A percentile compares a stretch with the other conserved stretches of the same genome.
Evolutionary conservation across 2,888 invertebrate genomes (phyloP).

Genomic region (Nasonia oneida): DNA sequence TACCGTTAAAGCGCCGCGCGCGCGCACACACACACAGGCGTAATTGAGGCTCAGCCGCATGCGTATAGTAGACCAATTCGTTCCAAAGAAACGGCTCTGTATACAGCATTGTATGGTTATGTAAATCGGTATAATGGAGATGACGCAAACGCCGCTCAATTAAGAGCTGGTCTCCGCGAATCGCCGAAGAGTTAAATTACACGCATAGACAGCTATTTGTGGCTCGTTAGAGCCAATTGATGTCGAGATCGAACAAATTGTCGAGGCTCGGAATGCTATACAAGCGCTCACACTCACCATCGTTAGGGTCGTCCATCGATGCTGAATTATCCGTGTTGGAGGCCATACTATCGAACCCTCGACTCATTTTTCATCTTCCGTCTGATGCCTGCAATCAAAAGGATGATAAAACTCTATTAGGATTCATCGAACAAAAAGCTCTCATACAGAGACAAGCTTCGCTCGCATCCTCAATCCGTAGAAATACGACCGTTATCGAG

Average conservation of each 20-base stretch:
- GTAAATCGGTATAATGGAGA: neutral
- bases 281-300: slow-evolving; percentile 68
- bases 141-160: slow-evolving; percentile 6
- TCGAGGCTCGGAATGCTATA: neutral
- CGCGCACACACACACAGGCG: neutral
- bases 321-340: slow-evolving; percentile 75
- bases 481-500: neutral
- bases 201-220: neutral
- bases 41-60: neutral
- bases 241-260: neutral
- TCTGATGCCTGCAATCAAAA: slow-evolving; percentile 42
- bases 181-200: neutral
- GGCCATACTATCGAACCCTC: slow-evolving; percentile 71
- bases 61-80: neutral
- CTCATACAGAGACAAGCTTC: too few species aligned
- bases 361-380: slow-evolving; percentile 58
- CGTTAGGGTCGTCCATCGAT: slow-evolving; percentile 75
- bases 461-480: too few species aligned
- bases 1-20: slow-evolving; percentile 2
- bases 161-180: slow-evolving; percentile 28
- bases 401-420: too few species aligned
- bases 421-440: neutral
- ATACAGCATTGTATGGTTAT: neutral
- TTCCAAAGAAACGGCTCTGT: neutral
- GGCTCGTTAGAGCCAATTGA: slow-evolving; percentile 18